phyloP scores from a whole-genome alignment of 2,888 invertebrate species.

The Drosophila peninsularis region DNA sequence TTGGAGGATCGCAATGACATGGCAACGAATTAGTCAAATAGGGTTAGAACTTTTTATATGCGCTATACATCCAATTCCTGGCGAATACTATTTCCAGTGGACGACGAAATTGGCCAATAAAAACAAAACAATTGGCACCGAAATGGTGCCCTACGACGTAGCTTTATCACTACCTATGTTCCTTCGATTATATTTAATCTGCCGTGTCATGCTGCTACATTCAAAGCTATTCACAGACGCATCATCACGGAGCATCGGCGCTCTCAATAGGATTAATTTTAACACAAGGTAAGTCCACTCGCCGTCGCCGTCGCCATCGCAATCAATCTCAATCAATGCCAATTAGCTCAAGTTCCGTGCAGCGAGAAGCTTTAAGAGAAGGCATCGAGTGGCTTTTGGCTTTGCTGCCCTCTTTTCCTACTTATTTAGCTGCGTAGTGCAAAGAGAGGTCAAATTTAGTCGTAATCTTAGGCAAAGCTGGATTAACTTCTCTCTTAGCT shows the following conservation, averaged over 20 bases:
- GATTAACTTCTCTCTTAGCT: not conserved
- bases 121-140: slow-evolving; percentile 88
- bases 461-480: not conserved
- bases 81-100: slow-evolving; percentile 98
- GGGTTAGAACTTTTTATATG: slow-evolving; percentile 96
- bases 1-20: slow-evolving; percentile 99
- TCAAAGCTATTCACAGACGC: slow-evolving; percentile 99
- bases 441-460: too few species aligned
- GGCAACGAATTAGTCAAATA: slow-evolving; percentile 97
- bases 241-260: slow-evolving; percentile 98
- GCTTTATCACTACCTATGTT: slow-evolving; percentile 99
- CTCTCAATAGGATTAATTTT: slow-evolving; percentile 99
- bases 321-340: not conserved
- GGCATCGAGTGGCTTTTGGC: too few species aligned
- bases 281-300: slow-evolving; percentile 90
- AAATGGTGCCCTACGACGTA: slow-evolving; percentile 96
- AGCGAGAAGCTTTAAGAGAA: not conserved
- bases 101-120: slow-evolving; percentile 97
- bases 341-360: not conserved
- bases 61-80: slow-evolving; percentile 98
- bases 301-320: not conserved
- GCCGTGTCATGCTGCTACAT: slow-evolving; percentile 99
- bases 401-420: not conserved
- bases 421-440: too few species aligned
- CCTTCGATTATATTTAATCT: slow-evolving; percentile 99